Conservation (phyloP, 2,888 invertebrate species). For the Drosophila histrio region DNA sequence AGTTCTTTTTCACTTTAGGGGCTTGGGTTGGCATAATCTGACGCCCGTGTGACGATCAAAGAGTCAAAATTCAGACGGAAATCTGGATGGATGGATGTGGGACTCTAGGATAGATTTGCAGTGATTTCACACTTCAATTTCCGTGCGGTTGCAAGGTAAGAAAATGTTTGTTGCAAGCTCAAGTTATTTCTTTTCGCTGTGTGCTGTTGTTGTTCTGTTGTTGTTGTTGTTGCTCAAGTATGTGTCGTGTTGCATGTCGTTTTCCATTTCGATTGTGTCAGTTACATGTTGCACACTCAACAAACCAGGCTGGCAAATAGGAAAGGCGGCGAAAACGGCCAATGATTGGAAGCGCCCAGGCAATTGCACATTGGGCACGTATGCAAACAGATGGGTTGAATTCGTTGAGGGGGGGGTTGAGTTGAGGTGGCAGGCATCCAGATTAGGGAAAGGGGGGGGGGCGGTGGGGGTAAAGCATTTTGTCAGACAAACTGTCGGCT, state of each 20-base stretch:
- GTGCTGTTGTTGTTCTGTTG: conserved; percentile 13
- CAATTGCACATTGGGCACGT: conserved; percentile 78
- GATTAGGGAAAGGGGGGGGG: neutral
- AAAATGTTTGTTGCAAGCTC: conserved; percentile 47
- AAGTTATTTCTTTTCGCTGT: conserved; percentile 44
- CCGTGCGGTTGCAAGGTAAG: conserved; percentile 55
- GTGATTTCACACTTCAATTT: conserved; percentile 77
- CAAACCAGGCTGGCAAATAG: conserved; percentile 18
- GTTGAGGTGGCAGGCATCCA: neutral
- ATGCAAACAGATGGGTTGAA: conserved; percentile 66
- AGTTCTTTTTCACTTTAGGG: conserved; percentile 13
- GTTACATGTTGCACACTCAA: conserved; percentile 70
- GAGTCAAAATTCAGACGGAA: conserved; percentile 61
- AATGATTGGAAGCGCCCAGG: conserved; percentile 68
- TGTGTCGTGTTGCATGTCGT: conserved; percentile 73
- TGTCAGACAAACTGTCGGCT: conserved; percentile 68
- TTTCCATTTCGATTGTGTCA: conserved; percentile 80
- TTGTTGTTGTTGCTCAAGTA: conserved; percentile 17
- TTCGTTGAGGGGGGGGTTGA: neutral
- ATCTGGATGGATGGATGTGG: conserved; percentile 22
- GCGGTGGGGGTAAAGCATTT: conserved; percentile 7
- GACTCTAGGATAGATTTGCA: conserved; percentile 24
- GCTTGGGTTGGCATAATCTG: conserved; percentile 55
- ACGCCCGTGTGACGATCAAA: conserved; percentile 53
- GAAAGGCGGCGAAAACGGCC: conserved; percentile 33